These are phyloP conservation scores for Sebastes cheni DNA, from an alignment of 2,797 vertebrate species.

Conservation along the genomic window DNA sequence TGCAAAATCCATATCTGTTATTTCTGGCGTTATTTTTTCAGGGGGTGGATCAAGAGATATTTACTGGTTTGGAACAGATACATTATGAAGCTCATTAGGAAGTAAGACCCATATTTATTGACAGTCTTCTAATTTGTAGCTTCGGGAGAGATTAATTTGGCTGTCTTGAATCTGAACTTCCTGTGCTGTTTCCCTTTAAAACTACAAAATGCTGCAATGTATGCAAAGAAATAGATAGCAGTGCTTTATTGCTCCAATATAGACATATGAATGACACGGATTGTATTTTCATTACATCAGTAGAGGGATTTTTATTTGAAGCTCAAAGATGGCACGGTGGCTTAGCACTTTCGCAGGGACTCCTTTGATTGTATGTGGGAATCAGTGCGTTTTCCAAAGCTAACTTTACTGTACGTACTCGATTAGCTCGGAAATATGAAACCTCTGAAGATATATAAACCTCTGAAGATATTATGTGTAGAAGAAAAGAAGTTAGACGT, in stretches of 20 bases:
- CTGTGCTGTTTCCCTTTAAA: constrained; percentile 57
- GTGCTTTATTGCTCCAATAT: constrained; percentile 40
- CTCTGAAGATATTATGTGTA: constrained; percentile 52
- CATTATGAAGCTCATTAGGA: constrained; percentile 21
- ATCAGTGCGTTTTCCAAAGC: constrained; percentile 54
- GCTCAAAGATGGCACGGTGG: constrained; percentile 39
- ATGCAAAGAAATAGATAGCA: constrained; percentile 8
- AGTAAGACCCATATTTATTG: constrained; percentile 14
- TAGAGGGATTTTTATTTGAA: constrained; percentile 47
- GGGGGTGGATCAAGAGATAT: not conserved
- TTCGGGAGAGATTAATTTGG: constrained; percentile 17
- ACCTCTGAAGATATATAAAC: constrained; percentile 48
- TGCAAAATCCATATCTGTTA: constrained; percentile 36
- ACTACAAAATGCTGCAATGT: constrained; percentile 53
- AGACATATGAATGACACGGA: constrained; percentile 39
- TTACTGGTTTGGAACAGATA: constrained; percentile 17
- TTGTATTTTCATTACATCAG: constrained; percentile 54
- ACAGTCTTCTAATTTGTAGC: constrained; percentile 25
- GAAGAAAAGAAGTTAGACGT: constrained; percentile 63
- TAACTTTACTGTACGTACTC: constrained; percentile 49
- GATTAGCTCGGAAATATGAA: constrained; percentile 55
- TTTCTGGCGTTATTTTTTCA: not conserved
- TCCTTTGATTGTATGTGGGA: constrained; percentile 63
- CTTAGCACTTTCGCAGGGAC: constrained; percentile 59
- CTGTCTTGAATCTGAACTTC: constrained; percentile 26